Conservation (phyloP, 2,888 invertebrate species). For the Drosophila falleni region DNA sequence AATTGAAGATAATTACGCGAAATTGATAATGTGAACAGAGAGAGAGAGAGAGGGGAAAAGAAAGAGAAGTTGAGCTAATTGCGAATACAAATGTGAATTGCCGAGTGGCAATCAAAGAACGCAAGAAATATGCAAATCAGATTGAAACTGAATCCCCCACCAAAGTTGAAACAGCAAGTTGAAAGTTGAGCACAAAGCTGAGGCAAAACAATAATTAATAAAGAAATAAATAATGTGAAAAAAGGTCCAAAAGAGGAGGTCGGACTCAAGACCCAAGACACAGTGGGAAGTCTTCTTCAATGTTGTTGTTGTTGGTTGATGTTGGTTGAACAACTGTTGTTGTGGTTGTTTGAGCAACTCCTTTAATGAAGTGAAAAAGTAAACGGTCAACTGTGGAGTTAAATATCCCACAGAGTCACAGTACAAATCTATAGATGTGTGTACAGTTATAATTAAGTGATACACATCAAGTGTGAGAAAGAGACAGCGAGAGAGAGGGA, state of each 20-base stretch:
- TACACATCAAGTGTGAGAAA: constrained; percentile 47
- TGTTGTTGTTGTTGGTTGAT: constrained; percentile 9
- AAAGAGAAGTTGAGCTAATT: constrained; percentile 20
- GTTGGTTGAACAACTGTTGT: constrained; percentile 1
- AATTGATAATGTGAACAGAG: constrained; percentile 36
- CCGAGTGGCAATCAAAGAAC: constrained; percentile 22
- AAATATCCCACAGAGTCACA: constrained; percentile 50
- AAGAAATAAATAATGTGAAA: constrained; percentile 63
- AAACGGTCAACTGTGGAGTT: constrained; percentile 52
- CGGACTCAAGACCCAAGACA: constrained; percentile 1
- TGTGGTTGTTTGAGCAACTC: constrained; percentile 43
- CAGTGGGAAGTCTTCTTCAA: constrained; percentile 6
- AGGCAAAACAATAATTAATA: constrained; percentile 67
- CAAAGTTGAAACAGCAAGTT: constrained; percentile 11
- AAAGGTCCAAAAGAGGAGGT: constrained; percentile 6
- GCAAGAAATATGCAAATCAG: constrained; percentile 53
- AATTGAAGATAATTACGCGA: constrained; percentile 73
- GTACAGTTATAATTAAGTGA: constrained; percentile 80
- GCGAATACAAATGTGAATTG: constrained; percentile 16
- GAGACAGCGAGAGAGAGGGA: neutral
- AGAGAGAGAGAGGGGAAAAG: neutral
- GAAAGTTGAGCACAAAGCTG: constrained; percentile 9
- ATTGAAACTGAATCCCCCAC: constrained; percentile 17
- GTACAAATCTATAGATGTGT: constrained; percentile 42
- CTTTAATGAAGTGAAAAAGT: constrained; percentile 81